phyloP scores from a whole-genome alignment of 2,888 invertebrate species.

The Molorchus minor region DNA sequence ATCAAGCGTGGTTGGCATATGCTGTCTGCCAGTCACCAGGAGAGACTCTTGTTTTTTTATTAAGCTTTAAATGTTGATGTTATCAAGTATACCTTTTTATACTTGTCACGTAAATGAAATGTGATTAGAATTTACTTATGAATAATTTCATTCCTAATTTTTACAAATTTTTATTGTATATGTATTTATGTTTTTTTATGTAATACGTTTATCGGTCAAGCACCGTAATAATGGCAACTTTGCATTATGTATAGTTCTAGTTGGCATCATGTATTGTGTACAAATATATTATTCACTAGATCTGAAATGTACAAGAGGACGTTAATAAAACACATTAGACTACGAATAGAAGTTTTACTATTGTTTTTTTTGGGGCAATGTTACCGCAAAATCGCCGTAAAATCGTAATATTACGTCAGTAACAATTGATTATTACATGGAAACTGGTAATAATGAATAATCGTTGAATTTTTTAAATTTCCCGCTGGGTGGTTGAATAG shows the following conservation, averaged over 20 bases:
- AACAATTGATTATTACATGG: too few relatives aligned
- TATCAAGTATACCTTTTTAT: conserved; percentile 32
- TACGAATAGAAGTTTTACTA: too few relatives aligned
- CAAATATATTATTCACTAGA: conserved; percentile 20
- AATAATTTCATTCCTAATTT: conserved; percentile 34
- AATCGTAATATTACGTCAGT: too few relatives aligned
- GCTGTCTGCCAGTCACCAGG: conserved; percentile 85
- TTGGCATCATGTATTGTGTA: conserved; percentile 16
- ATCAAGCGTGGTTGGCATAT: conserved; percentile 90
- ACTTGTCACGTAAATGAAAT: conserved; percentile 30
- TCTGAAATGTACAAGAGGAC: conserved; percentile 21
- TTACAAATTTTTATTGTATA: conserved; percentile 26
- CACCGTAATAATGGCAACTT: conserved; percentile 8
- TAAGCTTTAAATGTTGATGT: conserved; percentile 56
- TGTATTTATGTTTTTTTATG: conserved; percentile 17
- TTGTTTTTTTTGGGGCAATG: too few relatives aligned
- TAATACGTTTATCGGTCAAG: conserved; percentile 6
- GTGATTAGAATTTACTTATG: conserved; percentile 33
- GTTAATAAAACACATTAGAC: conserved; percentile 15
- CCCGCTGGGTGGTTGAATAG: too few relatives aligned
- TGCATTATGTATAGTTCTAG: conserved; percentile 12
- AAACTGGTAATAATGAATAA: too few relatives aligned
- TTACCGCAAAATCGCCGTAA: too few relatives aligned
- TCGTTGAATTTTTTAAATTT: too few relatives aligned
- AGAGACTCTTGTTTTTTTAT: conserved; percentile 88